Conservation (phyloP, 2,797 vertebrate species). For the Coreius guichenoti region DNA sequence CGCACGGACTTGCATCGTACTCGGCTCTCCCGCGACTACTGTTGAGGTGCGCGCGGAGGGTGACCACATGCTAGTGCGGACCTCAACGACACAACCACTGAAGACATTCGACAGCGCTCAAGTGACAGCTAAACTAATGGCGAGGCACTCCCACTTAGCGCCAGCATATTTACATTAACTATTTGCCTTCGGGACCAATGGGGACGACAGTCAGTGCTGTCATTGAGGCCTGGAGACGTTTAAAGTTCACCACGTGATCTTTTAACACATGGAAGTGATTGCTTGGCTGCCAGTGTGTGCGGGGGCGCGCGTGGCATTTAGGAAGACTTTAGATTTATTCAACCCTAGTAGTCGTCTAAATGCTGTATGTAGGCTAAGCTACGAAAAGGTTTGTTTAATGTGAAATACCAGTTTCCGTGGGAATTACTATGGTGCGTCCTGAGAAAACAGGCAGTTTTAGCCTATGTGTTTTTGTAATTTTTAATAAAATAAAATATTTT, state of each 20-base stretch:
- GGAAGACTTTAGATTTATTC: slow-evolving; percentile 1
- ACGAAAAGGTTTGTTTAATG: slow-evolving; percentile 24
- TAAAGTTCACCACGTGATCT: slow-evolving; percentile 64
- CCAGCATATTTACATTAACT: slow-evolving; percentile 79
- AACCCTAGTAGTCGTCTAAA: slow-evolving; percentile 3
- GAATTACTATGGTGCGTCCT: neutral
- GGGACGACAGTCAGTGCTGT: slow-evolving; percentile 67
- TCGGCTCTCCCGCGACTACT: slow-evolving; percentile 65
- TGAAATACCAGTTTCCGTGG: slow-evolving; percentile 2
- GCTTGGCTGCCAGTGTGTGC: slow-evolving; percentile 38
- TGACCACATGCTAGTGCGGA: slow-evolving; percentile 80
- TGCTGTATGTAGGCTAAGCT: neutral
- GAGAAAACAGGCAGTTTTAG: neutral
- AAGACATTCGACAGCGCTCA: slow-evolving; percentile 77
- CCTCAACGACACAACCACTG: slow-evolving; percentile 75
- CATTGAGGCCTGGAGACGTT: slow-evolving; percentile 60
- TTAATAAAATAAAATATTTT: neutral
- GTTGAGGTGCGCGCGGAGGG: slow-evolving; percentile 72
- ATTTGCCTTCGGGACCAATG: slow-evolving; percentile 78
- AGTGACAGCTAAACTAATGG: slow-evolving; percentile 86
- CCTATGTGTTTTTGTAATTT: slow-evolving; percentile 1
- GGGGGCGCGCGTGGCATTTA: slow-evolving; percentile 19
- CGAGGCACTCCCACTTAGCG: slow-evolving; percentile 88
- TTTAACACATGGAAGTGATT: slow-evolving; percentile 50
- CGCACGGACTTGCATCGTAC: slow-evolving; percentile 64